These are phyloP conservation scores for Tribolium freemani DNA, from an alignment of 2,888 invertebrate genomes.

Conservation along the genomic window DNA sequence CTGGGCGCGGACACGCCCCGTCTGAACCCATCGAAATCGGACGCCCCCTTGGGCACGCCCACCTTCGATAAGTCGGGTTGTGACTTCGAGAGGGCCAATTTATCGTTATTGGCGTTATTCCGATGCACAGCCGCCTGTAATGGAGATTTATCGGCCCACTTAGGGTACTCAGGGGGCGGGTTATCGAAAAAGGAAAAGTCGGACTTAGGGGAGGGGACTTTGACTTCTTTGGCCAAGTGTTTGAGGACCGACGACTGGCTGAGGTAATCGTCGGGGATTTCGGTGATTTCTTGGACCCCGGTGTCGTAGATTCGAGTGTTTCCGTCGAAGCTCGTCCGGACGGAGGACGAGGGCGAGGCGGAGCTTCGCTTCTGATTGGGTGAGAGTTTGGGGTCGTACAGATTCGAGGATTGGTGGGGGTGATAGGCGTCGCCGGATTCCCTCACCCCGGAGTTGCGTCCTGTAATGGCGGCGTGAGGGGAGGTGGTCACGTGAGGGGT, in stretches of 20 bases:
- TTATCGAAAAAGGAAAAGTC: conserved; percentile 55
- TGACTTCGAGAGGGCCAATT: conserved; percentile 79
- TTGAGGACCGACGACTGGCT: conserved; percentile 87
- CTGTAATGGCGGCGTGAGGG: conserved; percentile 50
- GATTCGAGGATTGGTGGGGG: conserved; percentile 58
- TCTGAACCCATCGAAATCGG: conserved; percentile 60
- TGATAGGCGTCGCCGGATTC: conserved; percentile 57
- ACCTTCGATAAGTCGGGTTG: conserved; percentile 85
- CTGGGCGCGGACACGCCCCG: conserved; percentile 67
- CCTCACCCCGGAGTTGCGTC: conserved; percentile 65
- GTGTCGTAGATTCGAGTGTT: conserved; percentile 50
- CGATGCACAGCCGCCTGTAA: conserved; percentile 59
- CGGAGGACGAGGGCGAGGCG: conserved; percentile 55
- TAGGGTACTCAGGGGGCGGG: conserved; percentile 66
- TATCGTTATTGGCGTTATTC: conserved; percentile 66
- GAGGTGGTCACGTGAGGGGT: not conserved
- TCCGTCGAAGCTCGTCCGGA: conserved; percentile 52
- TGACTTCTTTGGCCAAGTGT: conserved; percentile 86
- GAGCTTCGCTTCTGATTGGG: conserved; percentile 62
- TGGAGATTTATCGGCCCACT: conserved; percentile 65
- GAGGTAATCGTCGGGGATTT: conserved; percentile 87
- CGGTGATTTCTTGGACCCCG: conserved; percentile 80
- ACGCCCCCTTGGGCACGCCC: conserved; percentile 54
- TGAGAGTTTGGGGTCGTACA: conserved; percentile 61
- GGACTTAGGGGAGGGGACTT: conserved; percentile 61